Evolutionary conservation across 2,113 vertebrate genomes (phyloP).

Genomic region (Nibea albiflora): DNA sequence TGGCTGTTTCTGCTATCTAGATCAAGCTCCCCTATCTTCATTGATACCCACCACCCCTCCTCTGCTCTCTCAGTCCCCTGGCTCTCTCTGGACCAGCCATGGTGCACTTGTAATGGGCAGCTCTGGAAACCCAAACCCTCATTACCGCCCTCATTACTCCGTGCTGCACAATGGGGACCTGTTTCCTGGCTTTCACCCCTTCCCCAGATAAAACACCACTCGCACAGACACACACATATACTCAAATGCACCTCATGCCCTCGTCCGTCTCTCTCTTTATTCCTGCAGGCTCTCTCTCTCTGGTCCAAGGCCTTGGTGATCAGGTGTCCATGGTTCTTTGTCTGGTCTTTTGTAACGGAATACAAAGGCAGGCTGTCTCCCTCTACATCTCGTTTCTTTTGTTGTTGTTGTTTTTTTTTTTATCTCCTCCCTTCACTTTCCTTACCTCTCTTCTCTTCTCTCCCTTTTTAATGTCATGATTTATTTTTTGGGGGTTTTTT

Average conservation of each 20-base stretch:
- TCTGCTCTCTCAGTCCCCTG: constrained; percentile 40
- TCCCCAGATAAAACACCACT: constrained; percentile 55
- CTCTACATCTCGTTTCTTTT: constrained; percentile 54
- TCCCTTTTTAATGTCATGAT: neutral
- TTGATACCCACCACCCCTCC: constrained; percentile 54
- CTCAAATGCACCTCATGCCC: constrained; percentile 73
- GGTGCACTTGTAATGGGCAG: constrained; percentile 70
- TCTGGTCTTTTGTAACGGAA: constrained; percentile 70
- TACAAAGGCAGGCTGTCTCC: constrained; percentile 72
- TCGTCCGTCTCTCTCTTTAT: constrained; percentile 62
- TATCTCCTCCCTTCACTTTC: constrained; percentile 9
- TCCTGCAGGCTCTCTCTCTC: constrained; percentile 63
- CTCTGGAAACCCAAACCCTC: constrained; percentile 79
- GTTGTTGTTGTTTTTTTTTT: constrained; percentile 8
- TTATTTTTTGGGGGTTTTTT: neutral
- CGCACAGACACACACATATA: constrained; percentile 50
- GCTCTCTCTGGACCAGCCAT: constrained; percentile 50
- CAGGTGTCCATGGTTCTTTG: constrained; percentile 74
- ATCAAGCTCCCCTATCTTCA: constrained; percentile 69
- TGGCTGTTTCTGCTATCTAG: constrained; percentile 62
- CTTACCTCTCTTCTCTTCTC: neutral
- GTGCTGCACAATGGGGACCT: constrained; percentile 74
- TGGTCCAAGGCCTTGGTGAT: constrained; percentile 68
- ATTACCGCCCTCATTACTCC: constrained; percentile 80
- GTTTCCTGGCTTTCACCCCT: constrained; percentile 72